Evolutionary conservation across 1,140 invertebrate species (phyloP).

Genomic region (Acromyrmex echinatior): DNA sequence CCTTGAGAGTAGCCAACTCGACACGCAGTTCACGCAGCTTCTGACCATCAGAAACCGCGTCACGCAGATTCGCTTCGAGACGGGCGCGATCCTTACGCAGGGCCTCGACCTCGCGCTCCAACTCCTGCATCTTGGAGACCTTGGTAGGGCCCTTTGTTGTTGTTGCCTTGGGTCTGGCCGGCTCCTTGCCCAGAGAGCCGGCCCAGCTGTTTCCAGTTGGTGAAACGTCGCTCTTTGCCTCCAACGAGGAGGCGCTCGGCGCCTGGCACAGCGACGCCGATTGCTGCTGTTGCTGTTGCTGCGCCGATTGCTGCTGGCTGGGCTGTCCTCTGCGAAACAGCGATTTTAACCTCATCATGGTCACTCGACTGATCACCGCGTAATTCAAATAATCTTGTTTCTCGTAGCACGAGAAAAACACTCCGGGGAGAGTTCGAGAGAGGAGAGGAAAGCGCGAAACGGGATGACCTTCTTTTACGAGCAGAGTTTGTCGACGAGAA

Average conservation of each 20-base stretch:
- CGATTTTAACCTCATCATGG: constrained; percentile 94
- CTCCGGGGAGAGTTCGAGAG: neutral
- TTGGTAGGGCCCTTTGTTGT: constrained; percentile 74
- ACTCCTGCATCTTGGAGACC: constrained; percentile 82
- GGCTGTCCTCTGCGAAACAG: constrained; percentile 91
- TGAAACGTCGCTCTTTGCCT: constrained; percentile 74
- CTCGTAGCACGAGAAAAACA: neutral
- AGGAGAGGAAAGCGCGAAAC: neutral
- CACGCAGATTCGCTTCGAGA: constrained; percentile 78
- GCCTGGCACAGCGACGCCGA: constrained; percentile 85
- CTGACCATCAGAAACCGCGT: constrained; percentile 75
- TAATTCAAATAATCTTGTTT: constrained; percentile 44
- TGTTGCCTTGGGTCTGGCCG: constrained; percentile 69
- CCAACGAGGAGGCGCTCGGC: constrained; percentile 80
- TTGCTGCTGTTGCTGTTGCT: constrained; percentile 87
- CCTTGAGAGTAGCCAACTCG: constrained; percentile 83
- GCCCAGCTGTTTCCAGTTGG: constrained; percentile 71
- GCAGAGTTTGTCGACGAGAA: neutral
- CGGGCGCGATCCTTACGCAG: constrained; percentile 80
- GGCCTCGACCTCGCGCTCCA: constrained; percentile 82
- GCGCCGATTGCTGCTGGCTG: constrained; percentile 86
- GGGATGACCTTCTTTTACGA: neutral
- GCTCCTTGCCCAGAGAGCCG: constrained; percentile 69
- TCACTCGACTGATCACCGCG: constrained; percentile 80
- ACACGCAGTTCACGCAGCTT: constrained; percentile 78